Evolutionary conservation across 2,113 vertebrate species (phyloP), one percentile per base, ranked within the genome.

Genomic region (Phrynocephalus versicolor): DNA sequence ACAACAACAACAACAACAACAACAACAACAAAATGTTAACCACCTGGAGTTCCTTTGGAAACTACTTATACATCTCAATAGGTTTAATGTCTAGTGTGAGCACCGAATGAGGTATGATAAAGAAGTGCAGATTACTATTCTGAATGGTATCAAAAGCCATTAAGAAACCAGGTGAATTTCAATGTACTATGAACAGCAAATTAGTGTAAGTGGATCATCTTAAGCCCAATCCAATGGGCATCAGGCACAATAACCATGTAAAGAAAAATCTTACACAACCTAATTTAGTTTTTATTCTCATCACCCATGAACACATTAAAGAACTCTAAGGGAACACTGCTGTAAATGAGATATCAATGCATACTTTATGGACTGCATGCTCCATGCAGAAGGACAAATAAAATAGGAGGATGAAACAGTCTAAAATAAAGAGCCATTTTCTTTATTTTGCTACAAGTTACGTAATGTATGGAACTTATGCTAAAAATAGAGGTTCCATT

Each of bases 401-500:
- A 55, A 51, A 51, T 10, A 33, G 64, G n/a, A 13, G 15, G 64
- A 70, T 81, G 7, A 41, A 60, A 15, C 23, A 21, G 25, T 41
- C 6, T 13, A 60, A 55, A 39, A 62, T 60, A 21, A 33, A 19
- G 33, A 72, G 33, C 30, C 21, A 25, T 35, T 13, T 64, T 4
- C 12, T 51, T 71, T 67, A 9, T 30, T 60, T 77, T 57, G 81
- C 39, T 13, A 55, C 7, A 57, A 62, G 37, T 33, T 71, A 25
- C 23, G n/a, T 39, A 78, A 70, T 45, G 51, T 70, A 16, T 39
- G 58, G 45, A 60, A 51, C 19, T 45, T 79, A 41, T 41, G 14
- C 79, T 76, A 23, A 27, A 33, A 75, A 64, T 75, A 83, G 57
- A 45, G 30, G 37, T 79, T 87, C 65, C 23, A 55, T 64, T 79